Evolutionary conservation across 2,797 vertebrate species (phyloP), one percentile per base, ranked within the genome.

Genomic region (Nasua narica): DNA sequence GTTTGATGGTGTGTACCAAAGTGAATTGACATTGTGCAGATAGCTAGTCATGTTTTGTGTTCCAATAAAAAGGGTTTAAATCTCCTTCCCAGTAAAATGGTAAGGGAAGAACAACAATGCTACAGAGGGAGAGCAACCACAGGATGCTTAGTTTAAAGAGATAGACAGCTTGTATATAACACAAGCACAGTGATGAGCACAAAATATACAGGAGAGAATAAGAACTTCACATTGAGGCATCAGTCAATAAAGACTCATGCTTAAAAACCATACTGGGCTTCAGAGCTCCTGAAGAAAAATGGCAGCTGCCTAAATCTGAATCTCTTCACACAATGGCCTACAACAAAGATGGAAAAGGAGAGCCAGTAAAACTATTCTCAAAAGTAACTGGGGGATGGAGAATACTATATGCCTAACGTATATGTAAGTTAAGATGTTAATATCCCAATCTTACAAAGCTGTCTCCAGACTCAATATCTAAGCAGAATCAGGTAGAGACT

Each of bases 31-130:
- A 87, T 70, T 35, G 27, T 56, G 5, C 35, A 81, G 46, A 32
- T 62, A 87, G 25, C 62, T 86, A 77, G 83, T 76, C 48, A 58
- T 76, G 27, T 60, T 96, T 87, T 86, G 48, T 83, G 27, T 90
- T 91, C 76, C 91, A 84, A 56, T 87, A 91, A 94, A 90, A 90
- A 79, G 5, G 3, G 32, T 82, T 97, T 87, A 95, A 96, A 94
- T 27, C 16, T 60, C 35, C 8, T 85, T 70, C 37, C n/a, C 43
- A 65, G 43, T 60, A 81, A 93, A 96, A 84, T 5, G 60, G 23
- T 84, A 84, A 94, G 43, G 54, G 21, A 81, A 81, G 74, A 86
- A 74, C 16, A n/a, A 7, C 9, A 48, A 81, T 23, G 11, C 18
- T 29, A 23, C 65, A 48, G 50, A 95, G 14, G 21, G 56, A 65